A percentile compares a stretch with the other conserved stretches of the same genome.
These are phyloP conservation scores for Apotomis capreana DNA, from an alignment of 2,888 invertebrate genomes.

Conservation along the genomic window DNA sequence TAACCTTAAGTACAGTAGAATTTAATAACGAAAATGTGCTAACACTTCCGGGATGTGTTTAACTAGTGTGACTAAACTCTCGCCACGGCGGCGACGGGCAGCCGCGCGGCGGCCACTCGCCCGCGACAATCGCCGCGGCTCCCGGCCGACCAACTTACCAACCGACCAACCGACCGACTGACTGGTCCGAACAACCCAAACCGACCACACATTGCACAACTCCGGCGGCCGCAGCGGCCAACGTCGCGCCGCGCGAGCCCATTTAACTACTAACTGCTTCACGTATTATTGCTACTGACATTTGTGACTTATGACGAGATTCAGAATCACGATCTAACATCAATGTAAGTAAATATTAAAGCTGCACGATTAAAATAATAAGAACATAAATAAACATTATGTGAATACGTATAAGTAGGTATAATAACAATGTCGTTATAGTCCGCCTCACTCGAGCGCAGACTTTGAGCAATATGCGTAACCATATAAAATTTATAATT, in stretches of 20 bases:
- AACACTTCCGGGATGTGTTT: slow-evolving; percentile 79
- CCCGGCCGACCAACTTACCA: background rate
- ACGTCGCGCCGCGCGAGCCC: slow-evolving; percentile 58
- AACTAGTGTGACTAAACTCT: slow-evolving; percentile 79
- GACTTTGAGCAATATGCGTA: slow-evolving; percentile 78
- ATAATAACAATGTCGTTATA: slow-evolving; percentile 69
- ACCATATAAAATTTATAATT: slow-evolving; percentile 58
- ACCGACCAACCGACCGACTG: background rate
- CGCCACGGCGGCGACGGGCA: slow-evolving; percentile 55
- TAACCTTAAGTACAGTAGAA: slow-evolving; percentile 78
- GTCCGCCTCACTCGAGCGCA: slow-evolving; percentile 64
- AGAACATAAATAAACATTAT: slow-evolving; percentile 79
- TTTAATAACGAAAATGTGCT: slow-evolving; percentile 79
- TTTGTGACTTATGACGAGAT: slow-evolving; percentile 84
- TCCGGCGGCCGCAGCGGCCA: slow-evolving; percentile 51
- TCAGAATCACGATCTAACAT: slow-evolving; percentile 83
- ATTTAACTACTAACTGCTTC: slow-evolving; percentile 70
- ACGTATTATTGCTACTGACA: slow-evolving; percentile 80
- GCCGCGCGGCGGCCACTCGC: slow-evolving; percentile 44
- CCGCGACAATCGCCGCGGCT: slow-evolving; percentile 40
- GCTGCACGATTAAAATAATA: slow-evolving; percentile 81
- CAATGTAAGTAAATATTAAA: slow-evolving; percentile 83
- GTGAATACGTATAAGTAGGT: slow-evolving; percentile 71
- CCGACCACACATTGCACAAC: slow-evolving; percentile 68
- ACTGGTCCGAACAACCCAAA: background rate